A percentile compares a stretch with the other conserved stretches of the same genome.
phyloP scores from a whole-genome alignment of 2,797 vertebrate genomes.

The Enteromius mattozi region DNA sequence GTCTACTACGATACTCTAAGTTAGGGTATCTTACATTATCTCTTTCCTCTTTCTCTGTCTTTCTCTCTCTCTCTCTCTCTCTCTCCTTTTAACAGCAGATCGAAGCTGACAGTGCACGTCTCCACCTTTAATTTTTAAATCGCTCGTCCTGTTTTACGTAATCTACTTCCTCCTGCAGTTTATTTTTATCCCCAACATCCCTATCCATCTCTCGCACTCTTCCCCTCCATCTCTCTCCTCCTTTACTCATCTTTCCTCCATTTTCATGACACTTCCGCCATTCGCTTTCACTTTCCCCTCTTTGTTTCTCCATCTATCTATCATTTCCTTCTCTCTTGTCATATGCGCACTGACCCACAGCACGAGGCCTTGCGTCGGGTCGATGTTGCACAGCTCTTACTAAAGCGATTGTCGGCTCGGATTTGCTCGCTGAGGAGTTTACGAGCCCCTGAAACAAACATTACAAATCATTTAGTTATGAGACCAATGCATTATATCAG shows the following conservation, averaged over 20 bases:
- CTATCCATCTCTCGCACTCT: slow-evolving; percentile 39
- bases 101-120: slow-evolving; percentile 69
- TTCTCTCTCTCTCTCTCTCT: slow-evolving; percentile 12
- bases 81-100: slow-evolving; percentile 58
- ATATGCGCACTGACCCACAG: slow-evolving; percentile 6
- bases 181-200: slow-evolving; percentile 74
- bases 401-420: background rate
- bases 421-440: background rate
- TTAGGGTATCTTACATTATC: slow-evolving; percentile 15
- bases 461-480: slow-evolving; percentile 6
- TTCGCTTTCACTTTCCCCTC: background rate
- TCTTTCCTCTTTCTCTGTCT: slow-evolving; percentile 31
- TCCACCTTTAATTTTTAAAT: slow-evolving; percentile 80
- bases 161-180: slow-evolving; percentile 67
- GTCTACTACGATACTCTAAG: slow-evolving; percentile 7
- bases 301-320: slow-evolving; percentile 12
- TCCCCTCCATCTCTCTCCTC: slow-evolving; percentile 16
- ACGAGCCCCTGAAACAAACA: slow-evolving; percentile 7
- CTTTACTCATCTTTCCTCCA: background rate
- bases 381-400: background rate
- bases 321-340: slow-evolving; percentile 13
- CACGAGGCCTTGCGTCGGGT: background rate
- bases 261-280: slow-evolving; percentile 1
- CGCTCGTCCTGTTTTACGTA: slow-evolving; percentile 75
- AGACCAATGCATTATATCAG: slow-evolving; percentile 3